Conservation (phyloP, 1,140 invertebrate genomes). For the Scaptomyza pallida region DNA sequence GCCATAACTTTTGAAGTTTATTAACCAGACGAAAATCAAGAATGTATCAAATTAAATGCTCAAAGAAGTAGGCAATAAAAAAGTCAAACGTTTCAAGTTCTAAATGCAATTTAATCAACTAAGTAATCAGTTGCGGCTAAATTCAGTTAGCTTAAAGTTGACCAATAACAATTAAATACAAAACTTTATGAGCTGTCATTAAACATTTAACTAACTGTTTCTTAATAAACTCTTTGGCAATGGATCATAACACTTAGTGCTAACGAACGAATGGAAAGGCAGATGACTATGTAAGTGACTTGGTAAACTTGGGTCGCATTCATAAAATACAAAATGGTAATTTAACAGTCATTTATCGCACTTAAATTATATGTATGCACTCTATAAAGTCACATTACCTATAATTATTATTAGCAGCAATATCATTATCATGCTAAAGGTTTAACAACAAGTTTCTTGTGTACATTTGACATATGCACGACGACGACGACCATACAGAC, state of each 20-base stretch:
- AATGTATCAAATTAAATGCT: constrained; percentile 7
- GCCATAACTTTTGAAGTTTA: too few relatives aligned
- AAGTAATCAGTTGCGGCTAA: background rate
- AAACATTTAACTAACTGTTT: background rate
- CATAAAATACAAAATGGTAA: constrained; percentile 42
- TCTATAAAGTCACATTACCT: constrained; percentile 51
- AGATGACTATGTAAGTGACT: constrained; percentile 13
- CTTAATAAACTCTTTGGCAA: background rate
- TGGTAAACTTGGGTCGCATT: constrained; percentile 20
- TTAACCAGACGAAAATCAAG: background rate
- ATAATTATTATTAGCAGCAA: constrained; percentile 54
- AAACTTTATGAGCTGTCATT: background rate
- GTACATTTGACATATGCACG: constrained; percentile 44
- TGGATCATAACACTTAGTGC: background rate
- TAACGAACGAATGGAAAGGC: too few relatives aligned
- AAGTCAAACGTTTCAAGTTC: background rate
- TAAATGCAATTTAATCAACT: background rate
- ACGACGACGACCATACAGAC: constrained; percentile 46
- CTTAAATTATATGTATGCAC: constrained; percentile 68
- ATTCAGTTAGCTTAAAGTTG: background rate
- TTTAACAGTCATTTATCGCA: constrained; percentile 63
- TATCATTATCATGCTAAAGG: constrained; percentile 47
- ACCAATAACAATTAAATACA: background rate
- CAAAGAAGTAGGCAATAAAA: constrained; percentile 37
- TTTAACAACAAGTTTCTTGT: constrained; percentile 16